These are phyloP conservation scores for Leptobrachium leishanense DNA, from an alignment of 2,113 vertebrate genomes.

Conservation along the genomic window DNA sequence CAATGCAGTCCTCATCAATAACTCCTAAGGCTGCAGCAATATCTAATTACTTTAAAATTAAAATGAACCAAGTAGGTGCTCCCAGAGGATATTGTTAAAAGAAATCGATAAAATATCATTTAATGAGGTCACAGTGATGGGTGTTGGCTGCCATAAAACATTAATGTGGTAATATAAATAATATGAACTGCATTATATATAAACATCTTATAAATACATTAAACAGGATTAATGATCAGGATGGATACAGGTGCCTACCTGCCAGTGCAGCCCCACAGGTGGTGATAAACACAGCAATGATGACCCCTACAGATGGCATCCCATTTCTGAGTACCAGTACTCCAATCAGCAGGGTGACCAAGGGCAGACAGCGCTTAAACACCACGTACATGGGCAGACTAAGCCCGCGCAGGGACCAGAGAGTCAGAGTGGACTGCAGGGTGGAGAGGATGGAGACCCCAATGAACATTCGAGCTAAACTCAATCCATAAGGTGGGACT, in stretches of 20 bases:
- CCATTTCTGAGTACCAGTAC: constrained; percentile 87
- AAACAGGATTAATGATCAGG: no score
- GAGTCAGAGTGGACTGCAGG: constrained; percentile 90
- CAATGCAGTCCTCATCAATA: no score
- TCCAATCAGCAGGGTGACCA: constrained; percentile 88
- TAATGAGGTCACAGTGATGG: no score
- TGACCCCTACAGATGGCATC: constrained; percentile 81
- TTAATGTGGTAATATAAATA: no score
- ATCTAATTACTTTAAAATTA: no score
- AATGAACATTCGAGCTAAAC: constrained; percentile 84
- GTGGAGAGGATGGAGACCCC: constrained; percentile 84
- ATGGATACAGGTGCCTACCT: constrained; percentile 68
- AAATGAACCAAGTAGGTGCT: no score
- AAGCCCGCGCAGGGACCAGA: constrained; percentile 91
- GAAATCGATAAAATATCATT: no score
- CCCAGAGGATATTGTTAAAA: no score
- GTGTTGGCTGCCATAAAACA: no score
- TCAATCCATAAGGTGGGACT: constrained; percentile 81
- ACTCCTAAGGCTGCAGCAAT: no score
- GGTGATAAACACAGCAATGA: constrained; percentile 86
- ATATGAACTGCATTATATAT: no score
- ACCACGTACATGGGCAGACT: constrained; percentile 97
- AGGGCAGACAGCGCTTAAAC: constrained; percentile 93
- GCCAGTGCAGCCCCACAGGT: constrained; percentile 89
- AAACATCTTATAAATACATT: no score